Base-by-base conservation (phyloP, 2,888 invertebrate species). In the Philhelius pedissequus region DNA sequence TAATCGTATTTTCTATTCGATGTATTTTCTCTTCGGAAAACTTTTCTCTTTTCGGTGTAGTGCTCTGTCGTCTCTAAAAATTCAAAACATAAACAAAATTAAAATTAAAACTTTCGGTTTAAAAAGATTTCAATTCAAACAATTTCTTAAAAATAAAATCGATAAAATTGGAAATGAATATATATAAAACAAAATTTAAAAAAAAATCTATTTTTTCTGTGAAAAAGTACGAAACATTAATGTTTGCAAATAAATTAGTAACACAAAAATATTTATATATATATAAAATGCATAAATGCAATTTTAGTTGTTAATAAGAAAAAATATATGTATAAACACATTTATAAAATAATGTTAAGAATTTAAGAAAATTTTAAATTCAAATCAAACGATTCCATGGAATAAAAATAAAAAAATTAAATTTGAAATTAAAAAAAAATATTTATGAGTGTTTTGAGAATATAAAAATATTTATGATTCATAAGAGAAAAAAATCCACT, bases 331-430 rank as follows among this genome's bases (percentile, higher is more conserved):
- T 56, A 20, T 25, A 48, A 60, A 58, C 20, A 70, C 32, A 35
- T 62, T 32, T 69, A 74, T 64, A 48, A 48, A 83, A 62, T 56
- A 78, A 54, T 40, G 78, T 82, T 75, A 74, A 64, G 70, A 32
- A 64, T 45, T 35, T 52, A 83, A 74, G 64, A 74, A 74, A 52
- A 38, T 70, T 70, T 60, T 56, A 64, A 77, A 50, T 40, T 48
- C 7, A 64, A 83, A 83, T 83, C 79, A 83, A 83, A 83, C 66
- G 52, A 83, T 83, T 83, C 83, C 83, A 74, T 79, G 83, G 83
- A 79, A 83, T 83, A 74, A 83, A 75, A 80, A 81, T 22, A 60
- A 27, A 38, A 22, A 50, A 48, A 30, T 69, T 62, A 52, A 68
- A 64, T 62, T 58, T 18, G 20, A 70, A 62, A 38, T 25, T 43